Evolutionary conservation across 2,888 invertebrate species (phyloP).

Genomic region (Empis livida): DNA sequence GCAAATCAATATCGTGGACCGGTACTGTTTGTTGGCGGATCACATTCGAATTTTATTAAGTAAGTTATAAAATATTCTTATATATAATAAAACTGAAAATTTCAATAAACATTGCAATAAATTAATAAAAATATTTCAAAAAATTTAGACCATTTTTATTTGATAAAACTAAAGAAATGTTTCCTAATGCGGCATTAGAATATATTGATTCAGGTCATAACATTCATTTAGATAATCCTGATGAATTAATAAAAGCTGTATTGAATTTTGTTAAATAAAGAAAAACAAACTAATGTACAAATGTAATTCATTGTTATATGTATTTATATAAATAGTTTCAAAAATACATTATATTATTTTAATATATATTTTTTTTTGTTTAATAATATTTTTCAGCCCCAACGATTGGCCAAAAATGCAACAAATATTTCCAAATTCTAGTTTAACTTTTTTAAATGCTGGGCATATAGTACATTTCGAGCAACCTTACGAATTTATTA

Average conservation of each 20-base stretch:
- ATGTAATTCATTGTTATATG: too few species aligned
- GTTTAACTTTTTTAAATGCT: conserved; percentile 44
- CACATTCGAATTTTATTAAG: conserved; percentile 69
- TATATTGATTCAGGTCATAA: conserved; percentile 60
- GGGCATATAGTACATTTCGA: conserved; percentile 94
- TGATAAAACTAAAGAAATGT: conserved; percentile 33
- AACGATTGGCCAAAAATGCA: conserved; percentile 44
- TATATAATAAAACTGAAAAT: too few species aligned
- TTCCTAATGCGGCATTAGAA: conserved; percentile 46
- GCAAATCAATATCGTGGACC: conserved; percentile 42
- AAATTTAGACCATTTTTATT: conserved; percentile 2
- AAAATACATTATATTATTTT: too few species aligned
- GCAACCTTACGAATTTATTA: conserved; percentile 48
- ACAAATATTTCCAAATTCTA: conserved; percentile 50
- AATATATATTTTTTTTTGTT: neutral
- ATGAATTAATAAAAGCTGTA: conserved; percentile 38
- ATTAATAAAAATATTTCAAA: neutral
- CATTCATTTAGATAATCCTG: conserved; percentile 61
- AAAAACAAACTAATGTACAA: neutral
- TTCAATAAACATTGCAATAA: too few species aligned
- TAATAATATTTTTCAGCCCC: conserved; percentile 31
- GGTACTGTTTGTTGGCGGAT: conserved; percentile 74
- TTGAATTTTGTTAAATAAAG: neutral
- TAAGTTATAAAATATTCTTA: conserved; percentile 31
- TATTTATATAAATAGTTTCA: too few species aligned